Percentiles rank a stretch among this genome's conserved stretches.
Evolutionary conservation across 1,140 invertebrate genomes (phyloP).

Genomic region (Venturia canescens): DNA sequence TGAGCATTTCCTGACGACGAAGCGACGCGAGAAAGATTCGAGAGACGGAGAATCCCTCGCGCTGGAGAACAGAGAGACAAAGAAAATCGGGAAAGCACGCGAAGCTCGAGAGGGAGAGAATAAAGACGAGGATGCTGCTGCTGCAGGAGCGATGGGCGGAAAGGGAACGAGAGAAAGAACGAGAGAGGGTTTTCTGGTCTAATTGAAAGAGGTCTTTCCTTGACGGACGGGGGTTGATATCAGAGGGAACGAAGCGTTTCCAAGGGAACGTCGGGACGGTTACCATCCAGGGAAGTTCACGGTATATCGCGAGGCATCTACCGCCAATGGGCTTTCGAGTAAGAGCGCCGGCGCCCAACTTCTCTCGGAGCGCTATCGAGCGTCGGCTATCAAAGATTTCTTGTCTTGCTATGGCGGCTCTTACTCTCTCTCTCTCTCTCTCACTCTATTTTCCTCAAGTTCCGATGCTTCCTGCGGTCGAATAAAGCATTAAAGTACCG

Average conservation of each 20-base stretch:
- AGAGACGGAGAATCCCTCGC: not conserved
- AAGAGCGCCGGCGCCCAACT: constrained; percentile 68
- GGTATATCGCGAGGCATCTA: constrained; percentile 49
- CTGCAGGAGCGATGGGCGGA: not conserved
- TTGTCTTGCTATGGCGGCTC: constrained; percentile 68
- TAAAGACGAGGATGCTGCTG: constrained; percentile 51
- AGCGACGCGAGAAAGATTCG: constrained; percentile 51
- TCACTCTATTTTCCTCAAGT: not conserved
- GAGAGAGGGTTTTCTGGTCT: constrained; percentile 54
- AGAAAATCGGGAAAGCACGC: not conserved
- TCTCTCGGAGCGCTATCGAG: constrained; percentile 69
- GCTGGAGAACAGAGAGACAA: not conserved
- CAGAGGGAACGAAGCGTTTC: constrained; percentile 71
- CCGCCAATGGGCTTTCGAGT: constrained; percentile 57
- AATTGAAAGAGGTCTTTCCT: constrained; percentile 70
- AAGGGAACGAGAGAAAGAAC: constrained; percentile 51
- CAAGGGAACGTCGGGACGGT: constrained; percentile 69
- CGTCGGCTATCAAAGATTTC: constrained; percentile 72
- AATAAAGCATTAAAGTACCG: not conserved
- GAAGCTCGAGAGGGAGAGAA: constrained; percentile 38
- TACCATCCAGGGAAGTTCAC: constrained; percentile 49
- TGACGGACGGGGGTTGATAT: constrained; percentile 64
- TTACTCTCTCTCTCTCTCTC: constrained; percentile 8
- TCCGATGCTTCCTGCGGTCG: not conserved
- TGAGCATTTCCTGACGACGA: constrained; percentile 19